phyloP scores from a whole-genome alignment of 2,113 vertebrate species.

The Corvus cornix region DNA sequence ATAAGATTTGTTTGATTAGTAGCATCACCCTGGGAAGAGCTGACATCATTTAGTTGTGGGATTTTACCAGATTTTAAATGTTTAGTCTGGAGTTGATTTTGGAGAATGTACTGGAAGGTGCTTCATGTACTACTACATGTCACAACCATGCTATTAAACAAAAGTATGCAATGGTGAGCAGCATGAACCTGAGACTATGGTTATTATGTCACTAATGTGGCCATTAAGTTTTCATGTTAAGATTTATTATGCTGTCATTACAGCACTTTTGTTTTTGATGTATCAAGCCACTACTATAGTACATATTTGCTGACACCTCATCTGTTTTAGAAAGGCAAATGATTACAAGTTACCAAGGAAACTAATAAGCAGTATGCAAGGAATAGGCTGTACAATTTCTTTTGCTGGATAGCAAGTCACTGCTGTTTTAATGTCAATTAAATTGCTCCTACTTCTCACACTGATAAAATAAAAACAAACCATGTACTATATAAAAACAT shows the following conservation, averaged over 20 bases:
- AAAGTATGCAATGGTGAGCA: not conserved
- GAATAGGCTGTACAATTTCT: constrained; percentile 28
- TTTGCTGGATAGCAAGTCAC: constrained; percentile 52
- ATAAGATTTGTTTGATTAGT: not conserved
- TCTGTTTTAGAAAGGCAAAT: constrained; percentile 74
- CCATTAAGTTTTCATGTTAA: constrained; percentile 71
- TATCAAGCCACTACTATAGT: constrained; percentile 63
- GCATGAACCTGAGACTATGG: not conserved
- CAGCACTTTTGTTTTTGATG: constrained; percentile 61
- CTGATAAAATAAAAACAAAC: constrained; percentile 21
- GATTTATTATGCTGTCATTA: constrained; percentile 73
- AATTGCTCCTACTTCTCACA: constrained; percentile 55
- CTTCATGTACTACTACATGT: not conserved
- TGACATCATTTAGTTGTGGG: not conserved
- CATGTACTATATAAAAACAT: not conserved
- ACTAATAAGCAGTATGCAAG: constrained; percentile 70
- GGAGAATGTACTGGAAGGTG: not conserved
- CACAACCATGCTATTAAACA: not conserved
- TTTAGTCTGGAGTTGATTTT: not conserved
- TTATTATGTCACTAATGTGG: constrained; percentile 69
- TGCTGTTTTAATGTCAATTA: constrained; percentile 66
- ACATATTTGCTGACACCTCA: constrained; percentile 74
- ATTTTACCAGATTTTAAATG: not conserved
- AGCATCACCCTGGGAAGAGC: not conserved
- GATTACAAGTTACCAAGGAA: constrained; percentile 75